Percentiles rank a stretch among this genome's conserved stretches.
Conservation (phyloP, 2,888 invertebrate species). For the Drosophila mettleri region DNA sequence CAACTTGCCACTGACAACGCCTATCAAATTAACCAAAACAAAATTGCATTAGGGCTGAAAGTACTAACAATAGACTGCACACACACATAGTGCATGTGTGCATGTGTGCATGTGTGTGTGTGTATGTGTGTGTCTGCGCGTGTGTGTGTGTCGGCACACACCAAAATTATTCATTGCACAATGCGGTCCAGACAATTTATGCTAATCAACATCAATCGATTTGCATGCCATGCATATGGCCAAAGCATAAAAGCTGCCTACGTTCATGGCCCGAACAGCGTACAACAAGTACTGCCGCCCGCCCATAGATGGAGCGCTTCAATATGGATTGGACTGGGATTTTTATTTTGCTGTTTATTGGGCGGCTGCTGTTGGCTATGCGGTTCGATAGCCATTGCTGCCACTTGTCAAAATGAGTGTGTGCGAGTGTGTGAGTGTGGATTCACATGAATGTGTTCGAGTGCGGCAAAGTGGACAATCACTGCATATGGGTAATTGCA, state of each 20-base stretch:
- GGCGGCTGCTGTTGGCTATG: conserved; percentile 50
- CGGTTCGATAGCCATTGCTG: conserved; percentile 35
- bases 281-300: not conserved
- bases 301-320: conserved; percentile 5
- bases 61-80: conserved; percentile 36
- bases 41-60: conserved; percentile 74
- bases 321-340: conserved; percentile 15
- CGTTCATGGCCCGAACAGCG: not conserved
- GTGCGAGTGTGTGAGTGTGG: conserved; percentile 36
- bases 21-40: conserved; percentile 79
- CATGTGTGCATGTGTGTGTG: not conserved
- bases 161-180: conserved; percentile 79
- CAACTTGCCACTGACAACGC: conserved; percentile 73
- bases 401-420: conserved; percentile 32
- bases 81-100: no score
- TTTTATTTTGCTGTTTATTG: conserved; percentile 65
- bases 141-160: conserved; percentile 51
- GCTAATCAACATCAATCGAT: conserved; percentile 83
- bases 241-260: conserved; percentile 56
- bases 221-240: conserved; percentile 65
- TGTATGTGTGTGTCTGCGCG: conserved; percentile 4
- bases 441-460: conserved; percentile 40
- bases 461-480: conserved; percentile 70
- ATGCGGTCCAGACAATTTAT: conserved; percentile 83
- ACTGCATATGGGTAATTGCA: conserved; percentile 71